A percentile compares a stretch with the other conserved stretches of the same genome.
phyloP scores from a whole-genome alignment of 2,888 invertebrate species.

The Gasteruption jaculator region DNA sequence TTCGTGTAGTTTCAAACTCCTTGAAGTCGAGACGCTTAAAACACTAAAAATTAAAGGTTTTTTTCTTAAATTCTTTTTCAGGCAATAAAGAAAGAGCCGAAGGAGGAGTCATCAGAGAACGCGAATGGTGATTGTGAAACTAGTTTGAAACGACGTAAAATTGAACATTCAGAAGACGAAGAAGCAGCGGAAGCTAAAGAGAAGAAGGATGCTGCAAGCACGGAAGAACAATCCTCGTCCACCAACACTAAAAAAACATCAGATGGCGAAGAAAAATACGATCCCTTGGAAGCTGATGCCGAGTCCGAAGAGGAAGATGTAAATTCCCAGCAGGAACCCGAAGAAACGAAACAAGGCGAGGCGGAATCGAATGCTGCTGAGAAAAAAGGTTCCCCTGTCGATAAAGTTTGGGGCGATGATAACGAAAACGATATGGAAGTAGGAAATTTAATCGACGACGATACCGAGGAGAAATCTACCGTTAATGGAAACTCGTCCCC shows the following conservation, averaged over 20 bases:
- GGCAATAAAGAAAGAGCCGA: too few relatives aligned
- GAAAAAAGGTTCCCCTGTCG: constrained; percentile 29
- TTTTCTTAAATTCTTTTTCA: too few relatives aligned
- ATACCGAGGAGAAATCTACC: constrained; percentile 32
- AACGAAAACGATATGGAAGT: constrained; percentile 38
- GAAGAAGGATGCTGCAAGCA: constrained; percentile 17
- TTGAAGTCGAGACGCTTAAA: too few relatives aligned
- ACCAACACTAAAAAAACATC: constrained; percentile 24
- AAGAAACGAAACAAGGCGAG: constrained; percentile 7
- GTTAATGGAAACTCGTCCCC: constrained; percentile 17
- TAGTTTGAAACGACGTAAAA: too few relatives aligned
- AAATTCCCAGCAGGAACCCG: constrained; percentile 4
- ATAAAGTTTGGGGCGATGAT: constrained; percentile 40
- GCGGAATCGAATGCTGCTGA: constrained; percentile 9
- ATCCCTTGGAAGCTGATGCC: constrained; percentile 40
- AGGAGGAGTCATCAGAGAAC: not conserved
- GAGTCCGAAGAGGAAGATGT: constrained; percentile 41
- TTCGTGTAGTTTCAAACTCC: too few relatives aligned
- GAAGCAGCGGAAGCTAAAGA: constrained; percentile 22
- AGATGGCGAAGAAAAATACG: constrained; percentile 38
- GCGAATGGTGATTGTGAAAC: constrained; percentile 51
- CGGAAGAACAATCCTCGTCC: constrained; percentile 16
- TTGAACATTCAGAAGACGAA: constrained; percentile 28
- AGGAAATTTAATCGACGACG: constrained; percentile 41
- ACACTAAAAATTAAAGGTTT: too few relatives aligned